Percentiles rank a stretch among this genome's conserved stretches.
Evolutionary conservation across 2,888 invertebrate genomes (phyloP).

Genomic region (Rhamnusium bicolor): DNA sequence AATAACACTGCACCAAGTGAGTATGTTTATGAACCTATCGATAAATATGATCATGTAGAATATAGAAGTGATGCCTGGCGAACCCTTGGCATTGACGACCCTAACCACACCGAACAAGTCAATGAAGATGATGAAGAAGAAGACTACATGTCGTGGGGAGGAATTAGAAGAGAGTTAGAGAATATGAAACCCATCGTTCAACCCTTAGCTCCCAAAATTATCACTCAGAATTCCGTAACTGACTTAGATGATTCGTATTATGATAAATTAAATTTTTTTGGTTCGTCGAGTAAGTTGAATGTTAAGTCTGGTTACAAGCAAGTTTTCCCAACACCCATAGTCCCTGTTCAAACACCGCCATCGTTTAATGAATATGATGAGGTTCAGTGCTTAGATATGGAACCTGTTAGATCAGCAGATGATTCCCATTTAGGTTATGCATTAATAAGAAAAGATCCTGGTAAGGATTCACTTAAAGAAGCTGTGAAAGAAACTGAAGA

Average conservation of each 20-base stretch:
- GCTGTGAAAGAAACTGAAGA: conserved; percentile 4
- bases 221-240: conserved; percentile 66
- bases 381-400: conserved; percentile 76
- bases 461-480: conserved; percentile 66
- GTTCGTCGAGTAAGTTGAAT: conserved; percentile 80
- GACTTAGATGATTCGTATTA: conserved; percentile 76
- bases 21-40: conserved; percentile 71
- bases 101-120: conserved; percentile 79
- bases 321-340: conserved; percentile 71
- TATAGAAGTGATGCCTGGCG: conserved; percentile 87
- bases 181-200: conserved; percentile 58
- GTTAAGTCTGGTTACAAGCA: conserved; percentile 82
- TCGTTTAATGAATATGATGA: conserved; percentile 84
- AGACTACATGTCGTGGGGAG: conserved; percentile 70
- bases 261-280: conserved; percentile 87
- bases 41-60: conserved; percentile 85
- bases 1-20: conserved; percentile 24
- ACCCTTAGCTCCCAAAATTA: conserved; percentile 72
- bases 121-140: conserved; percentile 63
- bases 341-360: conserved; percentile 53
- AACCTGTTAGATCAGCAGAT: conserved; percentile 82
- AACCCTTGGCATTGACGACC: conserved; percentile 83
- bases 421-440: conserved; percentile 88
- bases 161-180: conserved; percentile 62
- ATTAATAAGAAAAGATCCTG: conserved; percentile 79